Percentiles rank a stretch among this genome's conserved stretches.
Evolutionary conservation across 37 sponge, comb jelly and placozoan genomes (phyloP).

Genomic region (Bolinopsis microptera): DNA sequence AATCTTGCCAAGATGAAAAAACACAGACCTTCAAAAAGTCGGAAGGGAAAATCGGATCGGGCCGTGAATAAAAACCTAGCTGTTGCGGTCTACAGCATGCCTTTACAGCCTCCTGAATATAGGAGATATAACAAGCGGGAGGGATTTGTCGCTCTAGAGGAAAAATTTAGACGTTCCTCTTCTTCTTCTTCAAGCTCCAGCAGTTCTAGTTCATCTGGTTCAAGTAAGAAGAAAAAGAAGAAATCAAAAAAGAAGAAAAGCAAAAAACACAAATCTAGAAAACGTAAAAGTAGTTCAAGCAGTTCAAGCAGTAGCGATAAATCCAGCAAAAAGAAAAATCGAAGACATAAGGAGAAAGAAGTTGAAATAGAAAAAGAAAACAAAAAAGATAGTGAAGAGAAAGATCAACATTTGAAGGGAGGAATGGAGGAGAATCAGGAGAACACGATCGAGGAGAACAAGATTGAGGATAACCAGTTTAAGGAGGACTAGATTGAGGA

Average conservation of each 20-base stretch:
- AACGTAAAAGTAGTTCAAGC: neutral
- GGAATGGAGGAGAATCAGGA: too few relatives aligned
- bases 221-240: slow-evolving; percentile 1
- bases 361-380: neutral
- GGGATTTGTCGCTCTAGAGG: neutral
- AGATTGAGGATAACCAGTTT: too few relatives aligned
- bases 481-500: too few relatives aligned
- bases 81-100: slow-evolving; percentile 21
- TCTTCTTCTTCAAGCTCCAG: slow-evolving; percentile 5
- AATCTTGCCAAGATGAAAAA: neutral
- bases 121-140: neutral
- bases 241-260: slow-evolving; percentile 33
- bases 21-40: neutral
- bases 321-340: neutral
- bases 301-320: neutral
- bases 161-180: neutral
- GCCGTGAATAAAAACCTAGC: neutral
- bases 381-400: neutral
- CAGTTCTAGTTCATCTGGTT: neutral
- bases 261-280: neutral
- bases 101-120: neutral
- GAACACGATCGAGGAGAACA: too few relatives aligned
- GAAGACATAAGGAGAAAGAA: neutral
- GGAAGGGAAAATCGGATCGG: neutral
- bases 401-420: too few relatives aligned